These are phyloP conservation scores for Pangasianodon gigas DNA, from an alignment of 2,113 vertebrate species.

Conservation along the genomic window DNA sequence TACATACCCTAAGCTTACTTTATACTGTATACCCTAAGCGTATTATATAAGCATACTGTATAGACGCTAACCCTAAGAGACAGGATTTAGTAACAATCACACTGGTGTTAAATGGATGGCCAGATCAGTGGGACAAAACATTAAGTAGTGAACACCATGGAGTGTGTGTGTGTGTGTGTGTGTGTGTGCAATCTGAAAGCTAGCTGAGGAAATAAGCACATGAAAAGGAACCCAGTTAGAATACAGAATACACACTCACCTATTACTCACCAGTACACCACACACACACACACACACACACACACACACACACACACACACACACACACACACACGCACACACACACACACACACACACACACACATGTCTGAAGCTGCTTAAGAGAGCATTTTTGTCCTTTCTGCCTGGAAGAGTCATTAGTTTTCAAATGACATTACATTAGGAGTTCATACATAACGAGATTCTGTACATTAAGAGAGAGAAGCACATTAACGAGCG, in stretches of 20 bases:
- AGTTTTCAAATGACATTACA: background rate
- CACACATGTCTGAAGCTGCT: background rate
- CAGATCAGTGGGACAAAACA: background rate
- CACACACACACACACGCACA: background rate
- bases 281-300: conserved; percentile 4
- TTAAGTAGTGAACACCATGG: too few relatives aligned
- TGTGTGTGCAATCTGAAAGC: background rate
- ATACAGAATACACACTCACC: background rate
- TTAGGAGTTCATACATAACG: background rate
- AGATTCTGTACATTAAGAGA: background rate
- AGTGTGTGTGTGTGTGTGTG: background rate
- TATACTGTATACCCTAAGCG: background rate
- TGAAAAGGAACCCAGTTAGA: background rate
- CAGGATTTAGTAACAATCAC: too few relatives aligned
- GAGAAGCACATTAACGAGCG: background rate
- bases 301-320: background rate
- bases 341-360: conserved; percentile 4
- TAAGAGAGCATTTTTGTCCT: background rate
- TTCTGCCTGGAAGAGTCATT: background rate
- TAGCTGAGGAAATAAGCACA: background rate
- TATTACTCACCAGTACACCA: background rate
- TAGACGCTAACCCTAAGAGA: background rate
- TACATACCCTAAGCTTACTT: background rate
- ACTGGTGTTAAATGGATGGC: too few relatives aligned
- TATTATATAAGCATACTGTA: background rate